Percentiles rank a stretch among this genome's conserved stretches.
Evolutionary conservation across 2,888 invertebrate genomes (phyloP).

Genomic region (Abrostola triplasia): DNA sequence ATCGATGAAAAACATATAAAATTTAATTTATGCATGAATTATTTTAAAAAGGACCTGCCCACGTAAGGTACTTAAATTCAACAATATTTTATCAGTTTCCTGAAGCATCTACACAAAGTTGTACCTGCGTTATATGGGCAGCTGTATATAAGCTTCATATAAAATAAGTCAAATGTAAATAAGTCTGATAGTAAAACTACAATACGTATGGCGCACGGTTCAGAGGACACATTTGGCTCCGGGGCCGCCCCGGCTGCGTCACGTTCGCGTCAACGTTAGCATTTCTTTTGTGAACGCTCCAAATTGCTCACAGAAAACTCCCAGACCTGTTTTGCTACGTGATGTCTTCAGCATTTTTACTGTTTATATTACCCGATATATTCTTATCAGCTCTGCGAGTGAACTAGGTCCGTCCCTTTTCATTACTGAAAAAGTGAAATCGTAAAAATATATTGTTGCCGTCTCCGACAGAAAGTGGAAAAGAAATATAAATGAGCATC

Average conservation of each 20-base stretch:
- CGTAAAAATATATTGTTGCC: slow-evolving; percentile 77
- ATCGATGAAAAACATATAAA: slow-evolving; percentile 40
- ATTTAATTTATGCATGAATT: slow-evolving; percentile 28
- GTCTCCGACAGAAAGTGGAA: slow-evolving; percentile 61
- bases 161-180: slow-evolving; percentile 51
- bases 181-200: slow-evolving; percentile 55
- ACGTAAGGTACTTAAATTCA: slow-evolving; percentile 7
- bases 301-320: slow-evolving; percentile 87
- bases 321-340: slow-evolving; percentile 84
- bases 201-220: slow-evolving; percentile 46
- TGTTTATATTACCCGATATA: slow-evolving; percentile 80
- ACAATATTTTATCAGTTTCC: neutral
- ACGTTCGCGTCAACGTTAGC: slow-evolving; percentile 80
- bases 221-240: slow-evolving; percentile 54
- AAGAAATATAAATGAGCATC: slow-evolving; percentile 72
- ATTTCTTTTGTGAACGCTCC: slow-evolving; percentile 87
- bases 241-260: slow-evolving; percentile 66
- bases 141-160: slow-evolving; percentile 8
- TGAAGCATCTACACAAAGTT: neutral
- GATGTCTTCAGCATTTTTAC: slow-evolving; percentile 83
- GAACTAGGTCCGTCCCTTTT: slow-evolving; percentile 72
- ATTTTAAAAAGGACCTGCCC: slow-evolving; percentile 20
- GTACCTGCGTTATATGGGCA: neutral
- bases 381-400: slow-evolving; percentile 78
- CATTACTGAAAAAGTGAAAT: slow-evolving; percentile 73